A percentile compares a stretch with the other conserved stretches of the same genome.
Evolutionary conservation across 2,888 invertebrate species (phyloP).

Genomic region (Pandemis corylana): DNA sequence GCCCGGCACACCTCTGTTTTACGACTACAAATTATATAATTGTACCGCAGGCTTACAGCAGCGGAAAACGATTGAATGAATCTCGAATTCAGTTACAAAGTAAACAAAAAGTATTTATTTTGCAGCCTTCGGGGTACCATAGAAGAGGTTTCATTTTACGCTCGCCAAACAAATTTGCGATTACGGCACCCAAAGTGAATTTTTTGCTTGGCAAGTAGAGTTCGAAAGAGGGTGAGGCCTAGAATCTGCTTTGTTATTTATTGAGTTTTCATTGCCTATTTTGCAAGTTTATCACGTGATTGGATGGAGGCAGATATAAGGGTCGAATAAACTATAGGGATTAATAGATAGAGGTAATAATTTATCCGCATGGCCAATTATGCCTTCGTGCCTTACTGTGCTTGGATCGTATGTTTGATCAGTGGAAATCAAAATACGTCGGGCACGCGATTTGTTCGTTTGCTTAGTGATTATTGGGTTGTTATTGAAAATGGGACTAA

Average conservation of each 20-base stretch:
- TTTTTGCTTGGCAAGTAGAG: conserved; percentile 21
- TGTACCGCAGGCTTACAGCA: conserved; percentile 28
- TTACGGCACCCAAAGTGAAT: conserved; percentile 23
- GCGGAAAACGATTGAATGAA: conserved; percentile 29
- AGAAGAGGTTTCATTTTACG: conserved; percentile 25
- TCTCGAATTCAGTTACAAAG: conserved; percentile 35
- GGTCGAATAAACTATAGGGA: not conserved
- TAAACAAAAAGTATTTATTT: conserved; percentile 38
- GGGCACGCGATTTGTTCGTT: conserved; percentile 37
- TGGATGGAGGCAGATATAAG: not conserved
- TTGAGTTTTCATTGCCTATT: not conserved
- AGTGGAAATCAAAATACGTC: conserved; percentile 28
- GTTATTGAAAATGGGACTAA: conserved; percentile 28
- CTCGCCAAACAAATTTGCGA: conserved; percentile 27
- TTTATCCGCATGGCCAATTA: conserved; percentile 22
- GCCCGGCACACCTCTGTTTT: conserved; percentile 31
- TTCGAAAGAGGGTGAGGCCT: not conserved
- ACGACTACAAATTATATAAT: conserved; percentile 41
- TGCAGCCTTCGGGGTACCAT: conserved; percentile 16
- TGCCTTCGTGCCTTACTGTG: conserved; percentile 32
- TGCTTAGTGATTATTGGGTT: conserved; percentile 31
- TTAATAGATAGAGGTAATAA: conserved; percentile 4
- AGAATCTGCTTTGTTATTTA: conserved; percentile 7
- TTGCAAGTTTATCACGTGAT: not conserved
- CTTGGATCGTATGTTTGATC: conserved; percentile 30